phyloP scores from a whole-genome alignment of 2,888 invertebrate species.

The Phlogophora meticulosa region DNA sequence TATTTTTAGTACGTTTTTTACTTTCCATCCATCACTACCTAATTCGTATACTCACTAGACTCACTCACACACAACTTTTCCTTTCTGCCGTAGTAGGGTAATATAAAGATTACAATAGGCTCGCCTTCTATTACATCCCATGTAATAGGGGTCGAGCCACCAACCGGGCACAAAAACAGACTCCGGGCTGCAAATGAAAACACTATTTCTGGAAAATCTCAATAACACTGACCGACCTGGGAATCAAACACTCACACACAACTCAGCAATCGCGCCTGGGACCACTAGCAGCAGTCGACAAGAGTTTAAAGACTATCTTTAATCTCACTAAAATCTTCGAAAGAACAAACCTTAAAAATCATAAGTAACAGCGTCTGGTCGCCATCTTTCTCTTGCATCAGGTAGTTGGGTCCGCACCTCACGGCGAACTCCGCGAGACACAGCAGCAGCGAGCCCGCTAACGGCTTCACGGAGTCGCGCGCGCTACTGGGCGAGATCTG shows the following conservation, averaged over 20 bases:
- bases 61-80: neutral
- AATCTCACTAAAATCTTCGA: neutral
- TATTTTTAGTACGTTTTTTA: conserved; percentile 33
- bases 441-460: conserved; percentile 95
- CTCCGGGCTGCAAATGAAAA: too few species aligned
- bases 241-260: too few species aligned
- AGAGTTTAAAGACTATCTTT: too few species aligned
- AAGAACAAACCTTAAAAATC: conserved; percentile 93
- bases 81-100: neutral
- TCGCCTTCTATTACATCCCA: too few species aligned
- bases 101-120: neutral
- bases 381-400: conserved; percentile 90
- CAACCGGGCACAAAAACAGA: too few species aligned
- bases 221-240: too few species aligned
- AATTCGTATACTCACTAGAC: neutral
- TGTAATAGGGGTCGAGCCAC: too few species aligned
- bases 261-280: too few species aligned
- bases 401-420: conserved; percentile 93
- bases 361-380: conserved; percentile 91
- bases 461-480: conserved; percentile 92
- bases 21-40: neutral
- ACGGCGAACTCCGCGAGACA: conserved; percentile 98
- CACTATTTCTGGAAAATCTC: too few species aligned
- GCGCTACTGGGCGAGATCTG: conserved; percentile 89
- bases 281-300: neutral